A percentile compares a stretch with the other conserved stretches of the same genome.
phyloP scores from a whole-genome alignment of 2,113 vertebrate species.

The Himantopus leucocephalus region DNA sequence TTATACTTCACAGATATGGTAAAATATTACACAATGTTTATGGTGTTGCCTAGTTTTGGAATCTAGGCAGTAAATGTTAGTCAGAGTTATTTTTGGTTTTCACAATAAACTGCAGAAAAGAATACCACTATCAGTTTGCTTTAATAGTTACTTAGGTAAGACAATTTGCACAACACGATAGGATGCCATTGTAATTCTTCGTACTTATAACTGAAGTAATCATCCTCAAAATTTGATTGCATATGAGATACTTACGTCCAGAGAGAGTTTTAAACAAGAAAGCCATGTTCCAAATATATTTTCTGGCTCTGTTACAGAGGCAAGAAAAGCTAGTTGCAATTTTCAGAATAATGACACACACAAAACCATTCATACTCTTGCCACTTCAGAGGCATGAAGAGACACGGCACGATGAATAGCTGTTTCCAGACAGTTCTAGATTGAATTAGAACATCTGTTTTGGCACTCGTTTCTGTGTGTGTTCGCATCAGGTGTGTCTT shows the following conservation, averaged over 20 bases:
- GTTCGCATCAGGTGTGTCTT: not conserved
- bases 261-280: conserved; percentile 13
- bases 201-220: conserved; percentile 2
- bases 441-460: not conserved
- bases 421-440: conserved; percentile 27
- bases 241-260: not conserved
- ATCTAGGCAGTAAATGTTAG: not conserved
- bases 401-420: not conserved
- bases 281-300: not conserved
- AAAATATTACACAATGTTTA: not conserved
- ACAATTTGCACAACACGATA: not conserved
- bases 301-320: not conserved
- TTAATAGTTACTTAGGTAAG: not conserved
- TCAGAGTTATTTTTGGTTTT: not conserved
- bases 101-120: not conserved
- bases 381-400: not conserved
- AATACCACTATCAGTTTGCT: not conserved
- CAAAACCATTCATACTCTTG: not conserved
- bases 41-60: not conserved
- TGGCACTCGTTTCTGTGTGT: not conserved
- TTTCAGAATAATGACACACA: not conserved
- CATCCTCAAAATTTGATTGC: conserved; percentile 5
- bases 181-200: not conserved
- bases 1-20: not conserved
- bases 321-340: conserved; percentile 4